Percentiles rank a stretch among this genome's conserved stretches.
phyloP scores from a whole-genome alignment of 2,797 vertebrate species.

The Alectoris magna region DNA sequence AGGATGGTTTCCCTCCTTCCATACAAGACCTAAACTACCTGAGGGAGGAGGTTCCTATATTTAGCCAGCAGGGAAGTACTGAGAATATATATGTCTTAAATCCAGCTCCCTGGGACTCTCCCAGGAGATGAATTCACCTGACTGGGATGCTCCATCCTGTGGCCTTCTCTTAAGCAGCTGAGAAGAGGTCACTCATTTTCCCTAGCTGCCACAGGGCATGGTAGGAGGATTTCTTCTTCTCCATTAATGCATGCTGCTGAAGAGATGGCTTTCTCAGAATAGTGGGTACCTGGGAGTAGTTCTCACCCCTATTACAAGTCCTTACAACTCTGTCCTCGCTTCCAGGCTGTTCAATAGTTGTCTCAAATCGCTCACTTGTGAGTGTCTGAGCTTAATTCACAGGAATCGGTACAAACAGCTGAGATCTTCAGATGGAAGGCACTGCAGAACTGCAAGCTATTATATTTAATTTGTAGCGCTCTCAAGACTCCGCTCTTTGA shows the following conservation, averaged over 20 bases:
- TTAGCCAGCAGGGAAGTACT: not conserved
- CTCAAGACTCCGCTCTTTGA: conserved; percentile 56
- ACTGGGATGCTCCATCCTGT: not conserved
- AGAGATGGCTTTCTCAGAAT: not conserved
- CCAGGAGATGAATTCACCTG: not conserved
- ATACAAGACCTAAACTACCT: not conserved
- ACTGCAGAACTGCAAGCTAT: conserved; percentile 31
- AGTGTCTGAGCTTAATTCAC: not conserved
- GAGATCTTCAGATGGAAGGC: conserved; percentile 31
- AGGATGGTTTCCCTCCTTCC: not conserved
- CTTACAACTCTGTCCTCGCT: not conserved
- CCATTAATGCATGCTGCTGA: not conserved
- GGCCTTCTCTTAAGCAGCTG: not conserved
- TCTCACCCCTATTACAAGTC: not conserved
- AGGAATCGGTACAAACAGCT: not conserved
- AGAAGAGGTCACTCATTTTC: not conserved
- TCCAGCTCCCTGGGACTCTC: not conserved
- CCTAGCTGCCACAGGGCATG: not conserved
- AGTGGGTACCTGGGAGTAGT: not conserved
- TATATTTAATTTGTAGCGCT: conserved; percentile 51
- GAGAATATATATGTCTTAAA: not conserved
- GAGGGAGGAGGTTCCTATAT: not conserved
- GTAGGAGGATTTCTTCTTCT: not conserved
- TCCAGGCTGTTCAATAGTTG: not conserved
- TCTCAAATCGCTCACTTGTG: not conserved